phyloP scores from a whole-genome alignment of 2,888 invertebrate species.

The Resseliella maxima region DNA sequence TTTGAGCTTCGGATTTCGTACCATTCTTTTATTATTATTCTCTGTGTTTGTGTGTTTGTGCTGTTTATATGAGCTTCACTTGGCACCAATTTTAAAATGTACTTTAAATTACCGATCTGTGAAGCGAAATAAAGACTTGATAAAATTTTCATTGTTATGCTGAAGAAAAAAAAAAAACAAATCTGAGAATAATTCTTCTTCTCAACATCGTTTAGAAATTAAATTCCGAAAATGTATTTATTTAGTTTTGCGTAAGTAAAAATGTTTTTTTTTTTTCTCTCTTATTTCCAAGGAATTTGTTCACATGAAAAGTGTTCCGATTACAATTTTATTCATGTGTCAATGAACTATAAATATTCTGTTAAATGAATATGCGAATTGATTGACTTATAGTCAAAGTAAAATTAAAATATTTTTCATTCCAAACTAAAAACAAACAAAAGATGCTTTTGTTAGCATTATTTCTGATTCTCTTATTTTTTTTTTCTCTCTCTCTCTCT shows the following conservation, averaged over 20 bases:
- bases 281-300: neutral
- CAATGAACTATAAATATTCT: neutral
- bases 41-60: neutral
- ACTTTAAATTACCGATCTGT: constrained; percentile 41
- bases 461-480: neutral
- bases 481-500: too few species aligned
- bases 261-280: too few species aligned
- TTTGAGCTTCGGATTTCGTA: neutral
- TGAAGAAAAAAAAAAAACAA: neutral
- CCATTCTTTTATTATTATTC: neutral
- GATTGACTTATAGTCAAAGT: neutral
- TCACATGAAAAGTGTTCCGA: constrained; percentile 7
- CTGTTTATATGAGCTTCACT: neutral
- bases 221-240: too few species aligned
- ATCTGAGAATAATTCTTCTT: neutral
- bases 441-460: neutral
- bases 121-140: neutral
- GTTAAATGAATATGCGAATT: neutral
- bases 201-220: too few species aligned
- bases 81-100: constrained; percentile 6
- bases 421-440: neutral
- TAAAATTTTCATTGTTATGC: neutral
- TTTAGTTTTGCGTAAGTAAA: neutral
- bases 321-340: neutral
- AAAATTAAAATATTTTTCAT: neutral